phyloP scores from a whole-genome alignment of 2,113 vertebrate species.

The Lamprotornis superbus region DNA sequence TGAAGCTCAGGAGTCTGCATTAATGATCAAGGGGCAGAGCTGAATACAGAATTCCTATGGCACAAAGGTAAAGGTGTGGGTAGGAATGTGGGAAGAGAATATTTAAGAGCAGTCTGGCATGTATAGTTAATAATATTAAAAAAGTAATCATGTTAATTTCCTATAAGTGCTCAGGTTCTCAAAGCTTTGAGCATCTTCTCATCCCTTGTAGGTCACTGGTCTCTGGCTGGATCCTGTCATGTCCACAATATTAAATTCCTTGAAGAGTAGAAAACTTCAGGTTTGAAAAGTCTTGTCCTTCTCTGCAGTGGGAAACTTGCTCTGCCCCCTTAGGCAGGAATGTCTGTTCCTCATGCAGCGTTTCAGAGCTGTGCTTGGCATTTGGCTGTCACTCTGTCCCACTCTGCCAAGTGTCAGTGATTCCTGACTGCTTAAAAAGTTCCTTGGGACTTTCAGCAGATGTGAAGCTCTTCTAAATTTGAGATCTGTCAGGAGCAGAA shows the following conservation, averaged over 20 bases:
- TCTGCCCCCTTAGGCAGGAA: background rate
- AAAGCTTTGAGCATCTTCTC: background rate
- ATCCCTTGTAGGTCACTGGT: background rate
- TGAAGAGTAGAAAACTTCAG: background rate
- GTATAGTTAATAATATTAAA: conserved; percentile 25
- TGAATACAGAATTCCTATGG: background rate
- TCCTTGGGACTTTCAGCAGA: background rate
- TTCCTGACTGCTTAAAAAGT: conserved; percentile 9
- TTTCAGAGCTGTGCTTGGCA: background rate
- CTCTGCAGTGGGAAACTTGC: background rate
- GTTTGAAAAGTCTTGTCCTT: background rate
- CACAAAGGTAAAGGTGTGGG: conserved; percentile 31
- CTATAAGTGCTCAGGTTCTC: background rate
- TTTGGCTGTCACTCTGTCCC: background rate
- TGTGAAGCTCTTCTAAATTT: background rate
- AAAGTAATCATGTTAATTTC: background rate
- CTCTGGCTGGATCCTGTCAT: background rate
- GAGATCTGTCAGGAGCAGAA: conserved; percentile 2
- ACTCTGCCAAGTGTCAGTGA: background rate
- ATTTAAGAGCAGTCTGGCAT: conserved; percentile 1
- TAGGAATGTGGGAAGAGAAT: conserved; percentile 23
- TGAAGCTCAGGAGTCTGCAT: conserved; percentile 54
- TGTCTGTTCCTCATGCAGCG: background rate
- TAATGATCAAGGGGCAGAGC: conserved; percentile 56
- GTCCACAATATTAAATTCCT: background rate